Evolutionary conservation across 1,140 invertebrate species (phyloP).

Genomic region (Archivesica marissinica): DNA sequence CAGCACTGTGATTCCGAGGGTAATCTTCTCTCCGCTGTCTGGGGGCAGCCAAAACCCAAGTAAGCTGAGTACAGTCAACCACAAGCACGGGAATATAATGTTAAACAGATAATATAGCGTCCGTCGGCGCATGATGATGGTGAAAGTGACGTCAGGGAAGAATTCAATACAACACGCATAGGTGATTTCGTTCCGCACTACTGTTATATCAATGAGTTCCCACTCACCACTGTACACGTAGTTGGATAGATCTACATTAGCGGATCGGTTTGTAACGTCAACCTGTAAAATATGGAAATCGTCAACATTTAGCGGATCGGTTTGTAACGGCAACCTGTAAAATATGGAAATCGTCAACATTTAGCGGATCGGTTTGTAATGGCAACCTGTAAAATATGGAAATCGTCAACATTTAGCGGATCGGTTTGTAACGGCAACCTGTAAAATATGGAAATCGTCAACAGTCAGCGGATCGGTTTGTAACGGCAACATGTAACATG

Average conservation of each 20-base stretch:
- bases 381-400: slow-evolving; percentile 86
- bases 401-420: no score
- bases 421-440: slow-evolving; percentile 86
- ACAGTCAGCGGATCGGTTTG: background rate
- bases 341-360: no score
- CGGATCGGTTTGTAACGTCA: slow-evolving; percentile 86
- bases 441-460: no score
- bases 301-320: slow-evolving; percentile 84
- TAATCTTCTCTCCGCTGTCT: slow-evolving; percentile 87
- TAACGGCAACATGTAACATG: slow-evolving; percentile 66
- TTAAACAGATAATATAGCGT: slow-evolving; percentile 86
- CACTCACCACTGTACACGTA: slow-evolving; percentile 87
- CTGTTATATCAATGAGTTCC: slow-evolving; percentile 85
- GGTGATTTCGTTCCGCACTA: slow-evolving; percentile 84
- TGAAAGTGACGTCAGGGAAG: slow-evolving; percentile 87
- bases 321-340: slow-evolving; percentile 86
- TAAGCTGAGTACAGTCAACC: slow-evolving; percentile 86
- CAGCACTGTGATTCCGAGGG: slow-evolving; percentile 86
- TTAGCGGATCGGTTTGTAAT: slow-evolving; percentile 85
- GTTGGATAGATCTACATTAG: slow-evolving; percentile 86
- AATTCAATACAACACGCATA: slow-evolving; percentile 86
- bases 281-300: no score
- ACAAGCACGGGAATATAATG: slow-evolving; percentile 87
- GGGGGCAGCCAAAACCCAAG: slow-evolving; percentile 87
- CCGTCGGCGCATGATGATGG: slow-evolving; percentile 86